Evolutionary conservation across 2,888 invertebrate genomes (phyloP).

Genomic region (Troides oblongomaculatus): DNA sequence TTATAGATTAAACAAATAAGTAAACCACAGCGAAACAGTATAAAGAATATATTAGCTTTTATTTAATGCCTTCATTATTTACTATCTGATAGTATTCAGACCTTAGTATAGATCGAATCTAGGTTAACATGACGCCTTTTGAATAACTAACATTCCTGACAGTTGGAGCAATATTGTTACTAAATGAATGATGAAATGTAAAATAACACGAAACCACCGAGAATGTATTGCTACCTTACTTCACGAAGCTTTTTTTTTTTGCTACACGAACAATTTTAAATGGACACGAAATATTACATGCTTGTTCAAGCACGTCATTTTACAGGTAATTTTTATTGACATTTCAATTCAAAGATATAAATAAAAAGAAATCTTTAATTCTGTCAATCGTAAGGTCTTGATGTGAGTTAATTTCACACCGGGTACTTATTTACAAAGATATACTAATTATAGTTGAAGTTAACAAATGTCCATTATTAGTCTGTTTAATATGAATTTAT

Average conservation of each 20-base stretch:
- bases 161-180: conserved; percentile 29
- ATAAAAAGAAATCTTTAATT: too few relatives aligned
- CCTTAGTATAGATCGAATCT: conserved; percentile 37
- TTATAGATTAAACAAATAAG: too few relatives aligned
- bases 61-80: conserved; percentile 55
- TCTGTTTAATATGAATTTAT: too few relatives aligned
- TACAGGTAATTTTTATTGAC: conserved; percentile 3
- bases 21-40: neutral
- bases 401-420: too few relatives aligned
- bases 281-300: conserved; percentile 11
- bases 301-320: conserved; percentile 3
- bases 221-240: conserved; percentile 9
- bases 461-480: too few relatives aligned
- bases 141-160: conserved; percentile 32
- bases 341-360: neutral
- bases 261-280: neutral
- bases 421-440: too few relatives aligned
- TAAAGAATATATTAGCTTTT: neutral
- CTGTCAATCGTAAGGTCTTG: too few relatives aligned
- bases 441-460: too few relatives aligned
- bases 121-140: conserved; percentile 50
- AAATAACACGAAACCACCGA: conserved; percentile 19
- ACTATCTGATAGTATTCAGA: conserved; percentile 15
- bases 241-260: neutral
- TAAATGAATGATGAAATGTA: conserved; percentile 27